These are phyloP conservation scores for Maccullochella peelii DNA, from an alignment of 2,113 vertebrate genomes.

Conservation along the genomic window DNA sequence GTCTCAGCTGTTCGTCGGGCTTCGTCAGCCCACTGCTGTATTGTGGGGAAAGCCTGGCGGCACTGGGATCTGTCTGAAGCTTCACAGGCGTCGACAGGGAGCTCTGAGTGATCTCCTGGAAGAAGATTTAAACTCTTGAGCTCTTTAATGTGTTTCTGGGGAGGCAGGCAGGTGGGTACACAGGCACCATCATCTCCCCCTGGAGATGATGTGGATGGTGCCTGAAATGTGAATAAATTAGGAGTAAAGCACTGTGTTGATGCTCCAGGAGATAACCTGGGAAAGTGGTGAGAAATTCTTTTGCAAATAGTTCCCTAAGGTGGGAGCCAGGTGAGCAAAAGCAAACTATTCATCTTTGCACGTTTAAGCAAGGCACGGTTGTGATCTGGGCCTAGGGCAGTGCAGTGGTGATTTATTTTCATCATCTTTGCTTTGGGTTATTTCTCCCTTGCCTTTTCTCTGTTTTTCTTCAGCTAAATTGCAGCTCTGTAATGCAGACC, in stretches of 20 bases:
- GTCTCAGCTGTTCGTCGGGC: constrained; percentile 40
- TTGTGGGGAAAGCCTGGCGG: constrained; percentile 58
- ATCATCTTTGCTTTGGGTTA: constrained; percentile 55
- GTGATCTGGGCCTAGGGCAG: constrained; percentile 61
- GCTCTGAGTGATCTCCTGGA: constrained; percentile 75
- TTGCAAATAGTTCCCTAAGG: constrained; percentile 80
- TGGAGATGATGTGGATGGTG: constrained; percentile 58
- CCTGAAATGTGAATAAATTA: constrained; percentile 80
- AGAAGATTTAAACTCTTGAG: constrained; percentile 74
- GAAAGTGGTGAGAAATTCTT: constrained; percentile 64
- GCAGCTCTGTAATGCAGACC: constrained; percentile 13
- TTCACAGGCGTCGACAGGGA: constrained; percentile 60
- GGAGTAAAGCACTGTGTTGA: constrained; percentile 66
- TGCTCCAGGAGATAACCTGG: constrained; percentile 77
- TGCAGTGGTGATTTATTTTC: constrained; percentile 68
- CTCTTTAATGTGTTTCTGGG: constrained; percentile 74
- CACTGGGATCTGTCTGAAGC: constrained; percentile 36
- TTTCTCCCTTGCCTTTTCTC: constrained; percentile 36
- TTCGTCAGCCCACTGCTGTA: constrained; percentile 19
- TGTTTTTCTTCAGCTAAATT: constrained; percentile 37
- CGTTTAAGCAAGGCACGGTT: constrained; percentile 69
- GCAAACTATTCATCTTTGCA: constrained; percentile 78
- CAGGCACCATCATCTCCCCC: constrained; percentile 52
- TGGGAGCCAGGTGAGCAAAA: constrained; percentile 62
- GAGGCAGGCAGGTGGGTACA: constrained; percentile 54